Evolutionary conservation across 2,888 invertebrate species (phyloP).

Genomic region (Drosophila nr. perissopoda): DNA sequence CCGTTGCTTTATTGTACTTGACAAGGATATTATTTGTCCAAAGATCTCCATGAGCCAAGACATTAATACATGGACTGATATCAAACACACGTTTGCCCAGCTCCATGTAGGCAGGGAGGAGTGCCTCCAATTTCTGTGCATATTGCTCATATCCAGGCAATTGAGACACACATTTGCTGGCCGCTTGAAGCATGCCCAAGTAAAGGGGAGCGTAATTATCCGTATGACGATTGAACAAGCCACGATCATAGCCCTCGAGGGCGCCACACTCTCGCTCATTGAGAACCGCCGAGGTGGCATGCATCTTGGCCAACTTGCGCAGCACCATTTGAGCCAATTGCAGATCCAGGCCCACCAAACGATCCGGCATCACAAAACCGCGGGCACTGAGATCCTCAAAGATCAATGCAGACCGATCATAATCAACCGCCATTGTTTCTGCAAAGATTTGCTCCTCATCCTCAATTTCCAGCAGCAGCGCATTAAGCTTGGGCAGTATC

Average conservation of each 20-base stretch:
- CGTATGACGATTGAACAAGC: conserved; percentile 83
- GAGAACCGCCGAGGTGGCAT: conserved; percentile 85
- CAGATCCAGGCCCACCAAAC: conserved; percentile 83
- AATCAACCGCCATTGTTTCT: conserved; percentile 81
- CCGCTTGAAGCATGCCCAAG: conserved; percentile 78
- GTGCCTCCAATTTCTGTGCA: conserved; percentile 73
- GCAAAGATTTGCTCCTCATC: conserved; percentile 82
- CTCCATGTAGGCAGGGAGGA: conserved; percentile 80
- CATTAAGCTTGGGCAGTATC: conserved; percentile 82
- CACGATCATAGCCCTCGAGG: conserved; percentile 80
- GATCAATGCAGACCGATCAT: conserved; percentile 77
- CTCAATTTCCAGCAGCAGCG: conserved; percentile 68
- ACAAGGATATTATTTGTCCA: conserved; percentile 84
- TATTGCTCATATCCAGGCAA: conserved; percentile 78
- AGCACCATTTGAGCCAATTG: conserved; percentile 84
- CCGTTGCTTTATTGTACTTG: conserved; percentile 71
- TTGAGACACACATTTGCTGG: conserved; percentile 70
- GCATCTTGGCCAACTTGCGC: conserved; percentile 85
- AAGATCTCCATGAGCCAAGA: conserved; percentile 83
- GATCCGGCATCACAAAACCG: conserved; percentile 80
- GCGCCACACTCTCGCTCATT: conserved; percentile 82
- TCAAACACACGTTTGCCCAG: conserved; percentile 81
- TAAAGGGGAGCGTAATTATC: conserved; percentile 79
- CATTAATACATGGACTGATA: conserved; percentile 72
- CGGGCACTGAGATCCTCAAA: conserved; percentile 83